A percentile compares a stretch with the other conserved stretches of the same genome.
Evolutionary conservation across 2,113 vertebrate species (phyloP).

Genomic region (Epinephelus lanceolatus): DNA sequence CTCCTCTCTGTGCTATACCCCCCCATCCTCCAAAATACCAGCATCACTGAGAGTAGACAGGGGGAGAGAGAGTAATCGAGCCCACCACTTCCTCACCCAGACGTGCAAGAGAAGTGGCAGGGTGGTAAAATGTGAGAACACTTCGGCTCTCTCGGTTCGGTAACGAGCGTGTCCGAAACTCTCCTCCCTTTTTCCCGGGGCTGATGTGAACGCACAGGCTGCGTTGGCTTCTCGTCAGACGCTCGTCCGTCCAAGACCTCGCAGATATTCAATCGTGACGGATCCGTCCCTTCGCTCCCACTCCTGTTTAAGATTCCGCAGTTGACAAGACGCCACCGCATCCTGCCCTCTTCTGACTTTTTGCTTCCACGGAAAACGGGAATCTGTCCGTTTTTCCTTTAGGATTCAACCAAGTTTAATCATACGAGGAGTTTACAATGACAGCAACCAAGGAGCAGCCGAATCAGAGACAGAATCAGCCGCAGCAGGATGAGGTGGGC

Average conservation of each 20-base stretch:
- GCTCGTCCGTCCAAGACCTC: constrained; percentile 38
- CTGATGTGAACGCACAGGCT: constrained; percentile 57
- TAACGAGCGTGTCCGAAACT: constrained; percentile 47
- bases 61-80: background rate
- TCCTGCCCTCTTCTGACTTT: constrained; percentile 21
- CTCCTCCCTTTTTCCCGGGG: constrained; percentile 29
- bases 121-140: constrained; percentile 47
- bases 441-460: constrained; percentile 91
- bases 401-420: constrained; percentile 63
- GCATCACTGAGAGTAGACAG: constrained; percentile 34
- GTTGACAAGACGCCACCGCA: constrained; percentile 52
- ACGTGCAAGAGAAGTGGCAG: constrained; percentile 20
- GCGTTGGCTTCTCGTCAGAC: constrained; percentile 60
- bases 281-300: constrained; percentile 51
- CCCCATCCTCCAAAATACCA: constrained; percentile 21
- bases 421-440: constrained; percentile 82
- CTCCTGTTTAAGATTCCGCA: constrained; percentile 72
- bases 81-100: constrained; percentile 2
- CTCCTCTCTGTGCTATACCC: constrained; percentile 21
- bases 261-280: constrained; percentile 66
- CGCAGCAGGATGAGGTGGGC: constrained; percentile 87
- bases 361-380: constrained; percentile 43
- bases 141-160: constrained; percentile 26
- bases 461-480: constrained; percentile 83
- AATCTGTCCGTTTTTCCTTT: constrained; percentile 59